phyloP scores from a whole-genome alignment of 30 jellyfish, hydroid and myxozoan genomes.

The Turritopsis dohrnii region DNA sequence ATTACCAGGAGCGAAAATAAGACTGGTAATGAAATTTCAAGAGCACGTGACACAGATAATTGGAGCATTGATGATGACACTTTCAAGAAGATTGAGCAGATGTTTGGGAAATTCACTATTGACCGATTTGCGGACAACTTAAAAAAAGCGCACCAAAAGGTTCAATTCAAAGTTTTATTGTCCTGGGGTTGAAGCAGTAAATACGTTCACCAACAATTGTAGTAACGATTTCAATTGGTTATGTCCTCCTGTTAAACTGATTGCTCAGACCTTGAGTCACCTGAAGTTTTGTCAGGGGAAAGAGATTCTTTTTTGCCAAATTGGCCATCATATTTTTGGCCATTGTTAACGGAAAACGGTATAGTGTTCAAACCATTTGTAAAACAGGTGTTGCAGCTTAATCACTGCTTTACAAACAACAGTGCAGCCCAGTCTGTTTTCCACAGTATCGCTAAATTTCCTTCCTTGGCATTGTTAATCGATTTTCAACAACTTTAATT shows the following conservation, averaged over 20 bases:
- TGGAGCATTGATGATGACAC: conserved; percentile 19
- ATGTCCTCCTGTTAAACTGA: conserved; percentile 5
- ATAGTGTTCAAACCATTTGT: conserved; percentile 2
- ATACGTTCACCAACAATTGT: not conserved
- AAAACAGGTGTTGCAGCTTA: not conserved
- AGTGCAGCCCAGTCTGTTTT: not conserved
- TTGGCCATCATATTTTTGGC: conserved; percentile 18
- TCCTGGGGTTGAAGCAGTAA: not conserved
- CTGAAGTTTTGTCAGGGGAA: conserved; percentile 1
- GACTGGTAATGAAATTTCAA: not conserved
- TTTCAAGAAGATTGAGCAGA: not conserved
- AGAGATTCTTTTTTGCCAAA: not conserved
- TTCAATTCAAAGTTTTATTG: conserved; percentile 9
- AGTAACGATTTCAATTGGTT: conserved; percentile 11
- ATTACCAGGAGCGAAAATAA: not conserved
- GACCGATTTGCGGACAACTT: conserved; percentile 18
- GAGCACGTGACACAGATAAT: conserved; percentile 10
- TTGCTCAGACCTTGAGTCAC: conserved; percentile 3
- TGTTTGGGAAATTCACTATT: conserved; percentile 2
- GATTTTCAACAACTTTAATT: not conserved
- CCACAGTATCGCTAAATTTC: conserved; percentile 14
- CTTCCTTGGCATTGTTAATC: conserved; percentile 1
- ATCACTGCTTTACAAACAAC: not conserved
- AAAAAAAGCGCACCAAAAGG: not conserved
- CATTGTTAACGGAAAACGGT: not conserved